These are phyloP conservation scores for Agriopis marginaria DNA, from an alignment of 2,888 invertebrate species.

Conservation along the genomic window DNA sequence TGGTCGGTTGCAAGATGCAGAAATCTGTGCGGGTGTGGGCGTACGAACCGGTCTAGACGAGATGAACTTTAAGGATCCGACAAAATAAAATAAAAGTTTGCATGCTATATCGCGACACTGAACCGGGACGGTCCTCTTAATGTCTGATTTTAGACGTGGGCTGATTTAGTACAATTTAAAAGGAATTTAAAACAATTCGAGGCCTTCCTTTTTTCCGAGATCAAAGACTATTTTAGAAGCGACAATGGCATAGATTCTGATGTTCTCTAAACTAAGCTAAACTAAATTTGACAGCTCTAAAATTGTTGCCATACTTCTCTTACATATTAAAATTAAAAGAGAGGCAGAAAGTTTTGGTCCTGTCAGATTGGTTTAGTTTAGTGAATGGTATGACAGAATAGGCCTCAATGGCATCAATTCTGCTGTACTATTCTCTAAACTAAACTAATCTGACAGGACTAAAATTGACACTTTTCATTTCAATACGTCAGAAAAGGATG, in stretches of 20 bases:
- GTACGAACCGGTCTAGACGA: conserved; percentile 82
- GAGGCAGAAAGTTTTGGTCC: no score
- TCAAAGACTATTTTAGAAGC: conserved; percentile 40
- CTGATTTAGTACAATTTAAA: conserved; percentile 54
- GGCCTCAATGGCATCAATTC: no score
- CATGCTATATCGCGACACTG: conserved; percentile 70
- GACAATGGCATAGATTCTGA: conserved; percentile 27
- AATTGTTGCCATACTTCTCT: no score
- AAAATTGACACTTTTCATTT: no score
- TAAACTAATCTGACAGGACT: no score
- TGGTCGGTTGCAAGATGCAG: conserved; percentile 84
- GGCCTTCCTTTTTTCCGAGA: conserved; percentile 39
- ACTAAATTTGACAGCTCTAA: no score
- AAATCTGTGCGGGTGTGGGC: conserved; percentile 82
- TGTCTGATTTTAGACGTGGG: conserved; percentile 62
- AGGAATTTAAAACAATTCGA: conserved; percentile 44
- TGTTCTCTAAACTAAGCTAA: no score
- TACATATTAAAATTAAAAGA: no score
- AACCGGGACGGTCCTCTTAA: conserved; percentile 66
- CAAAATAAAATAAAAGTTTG: conserved; percentile 79
- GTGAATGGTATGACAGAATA: no score
- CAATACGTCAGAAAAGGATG: no score
- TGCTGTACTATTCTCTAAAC: no score
- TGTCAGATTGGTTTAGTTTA: no score
- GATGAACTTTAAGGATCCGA: conserved; percentile 83